These are phyloP conservation scores for Notodonta dromedarius DNA, from an alignment of 2,888 invertebrate genomes.

Conservation along the genomic window DNA sequence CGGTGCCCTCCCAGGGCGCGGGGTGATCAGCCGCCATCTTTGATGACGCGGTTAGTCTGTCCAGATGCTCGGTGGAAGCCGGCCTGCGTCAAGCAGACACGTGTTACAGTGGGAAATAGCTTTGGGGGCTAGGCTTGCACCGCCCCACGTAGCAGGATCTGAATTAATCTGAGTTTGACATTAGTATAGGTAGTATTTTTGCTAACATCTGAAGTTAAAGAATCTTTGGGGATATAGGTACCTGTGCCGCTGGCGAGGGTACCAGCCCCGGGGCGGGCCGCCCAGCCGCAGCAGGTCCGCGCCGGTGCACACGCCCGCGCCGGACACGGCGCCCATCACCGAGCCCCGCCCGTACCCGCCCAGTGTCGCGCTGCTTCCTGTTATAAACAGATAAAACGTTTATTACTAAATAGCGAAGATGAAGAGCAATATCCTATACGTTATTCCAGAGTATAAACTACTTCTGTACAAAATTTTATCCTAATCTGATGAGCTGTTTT, in stretches of 20 bases:
- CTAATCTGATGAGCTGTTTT: too few relatives aligned
- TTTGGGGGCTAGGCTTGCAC: too few relatives aligned
- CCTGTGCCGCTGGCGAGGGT: constrained; percentile 89
- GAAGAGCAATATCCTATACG: too few relatives aligned
- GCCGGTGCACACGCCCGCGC: constrained; percentile 85
- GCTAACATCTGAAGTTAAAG: too few relatives aligned
- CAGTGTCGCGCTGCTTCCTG: constrained; percentile 78
- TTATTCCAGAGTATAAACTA: too few relatives aligned
- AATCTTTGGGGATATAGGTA: constrained; percentile 22
- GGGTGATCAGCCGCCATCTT: constrained; percentile 80
- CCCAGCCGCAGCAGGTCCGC: constrained; percentile 92
- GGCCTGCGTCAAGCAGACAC: constrained; percentile 81
- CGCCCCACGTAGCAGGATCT: too few relatives aligned
- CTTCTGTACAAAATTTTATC: too few relatives aligned
- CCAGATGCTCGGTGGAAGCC: constrained; percentile 93
- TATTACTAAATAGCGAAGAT: too few relatives aligned
- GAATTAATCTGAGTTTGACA: too few relatives aligned
- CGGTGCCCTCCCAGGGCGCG: constrained; percentile 79
- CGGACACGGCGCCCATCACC: constrained; percentile 69
- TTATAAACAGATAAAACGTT: constrained; percentile 8
- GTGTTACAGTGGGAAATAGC: constrained; percentile 8
- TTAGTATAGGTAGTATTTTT: too few relatives aligned
- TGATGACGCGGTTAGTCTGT: constrained; percentile 86
- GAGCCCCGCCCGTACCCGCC: constrained; percentile 82
- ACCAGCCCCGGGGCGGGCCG: constrained; percentile 94